phyloP scores from a whole-genome alignment of 2,888 invertebrate species.

The Eilema caniola region DNA sequence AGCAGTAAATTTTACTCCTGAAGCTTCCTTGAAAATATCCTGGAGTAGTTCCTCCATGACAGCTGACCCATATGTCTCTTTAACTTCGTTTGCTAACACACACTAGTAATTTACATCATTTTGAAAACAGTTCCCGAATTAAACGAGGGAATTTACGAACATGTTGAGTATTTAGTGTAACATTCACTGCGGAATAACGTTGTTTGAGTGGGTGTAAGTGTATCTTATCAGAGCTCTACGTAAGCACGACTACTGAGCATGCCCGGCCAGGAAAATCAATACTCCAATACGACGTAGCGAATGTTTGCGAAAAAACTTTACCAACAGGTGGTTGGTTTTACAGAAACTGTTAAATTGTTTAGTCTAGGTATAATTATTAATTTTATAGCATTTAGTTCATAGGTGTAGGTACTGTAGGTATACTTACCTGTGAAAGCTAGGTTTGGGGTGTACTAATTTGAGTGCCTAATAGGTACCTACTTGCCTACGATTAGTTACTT shows the following conservation, averaged over 20 bases:
- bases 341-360: neutral
- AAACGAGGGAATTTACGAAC: constrained; percentile 19
- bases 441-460: neutral
- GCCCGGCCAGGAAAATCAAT: constrained; percentile 82
- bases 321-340: constrained; percentile 70
- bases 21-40: constrained; percentile 94
- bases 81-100: constrained; percentile 34
- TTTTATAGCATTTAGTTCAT: neutral
- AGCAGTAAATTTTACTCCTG: constrained; percentile 91
- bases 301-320: constrained; percentile 53
- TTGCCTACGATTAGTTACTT: neutral
- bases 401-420: neutral
- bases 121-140: constrained; percentile 23
- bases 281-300: constrained; percentile 51
- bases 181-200: constrained; percentile 37
- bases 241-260: constrained; percentile 67
- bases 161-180: constrained; percentile 19
- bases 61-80: constrained; percentile 43
- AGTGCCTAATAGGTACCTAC: neutral
- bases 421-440: neutral
- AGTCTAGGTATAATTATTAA: neutral
- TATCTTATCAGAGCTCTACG: constrained; percentile 70
- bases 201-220: constrained; percentile 70
- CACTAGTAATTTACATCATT: constrained; percentile 27
- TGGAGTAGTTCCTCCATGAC: constrained; percentile 95